phyloP scores from a whole-genome alignment of 2,888 invertebrate species.

The Drosophila anceps region DNA sequence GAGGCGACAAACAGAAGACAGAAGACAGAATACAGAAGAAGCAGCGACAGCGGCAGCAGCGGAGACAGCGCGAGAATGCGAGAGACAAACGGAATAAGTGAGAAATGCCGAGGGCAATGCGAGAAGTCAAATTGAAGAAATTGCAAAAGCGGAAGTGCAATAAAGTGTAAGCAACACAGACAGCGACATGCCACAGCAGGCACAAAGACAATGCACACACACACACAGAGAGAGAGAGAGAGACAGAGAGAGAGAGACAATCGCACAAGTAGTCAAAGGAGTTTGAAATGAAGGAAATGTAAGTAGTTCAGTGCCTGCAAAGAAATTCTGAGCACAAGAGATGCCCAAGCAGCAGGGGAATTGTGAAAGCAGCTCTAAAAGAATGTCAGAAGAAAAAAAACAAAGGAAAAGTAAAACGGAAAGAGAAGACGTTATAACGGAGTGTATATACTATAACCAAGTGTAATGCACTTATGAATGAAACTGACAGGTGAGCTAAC shows the following conservation, averaged over 20 bases:
- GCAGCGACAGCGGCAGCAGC: not conserved
- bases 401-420: not conserved
- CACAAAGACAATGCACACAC: conserved; percentile 13
- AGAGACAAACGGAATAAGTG: conserved; percentile 9
- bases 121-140: conserved; percentile 58
- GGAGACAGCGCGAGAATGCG: conserved; percentile 10
- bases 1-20: conserved; percentile 8
- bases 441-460: not conserved
- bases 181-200: conserved; percentile 19
- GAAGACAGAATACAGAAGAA: not conserved
- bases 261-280: not conserved
- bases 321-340: conserved; percentile 5
- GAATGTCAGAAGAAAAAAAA: not conserved
- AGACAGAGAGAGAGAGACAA: not conserved
- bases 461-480: conserved; percentile 4
- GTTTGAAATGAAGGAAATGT: conserved; percentile 26
- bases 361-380: not conserved
- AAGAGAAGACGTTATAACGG: too few species aligned
- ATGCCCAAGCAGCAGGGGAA: not conserved
- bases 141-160: conserved; percentile 70
- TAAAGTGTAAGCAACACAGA: conserved; percentile 60
- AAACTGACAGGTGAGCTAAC: not conserved
- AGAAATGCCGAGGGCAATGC: conserved; percentile 24
- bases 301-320: conserved; percentile 19
- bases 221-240: not conserved